Evolutionary conservation across 1,140 invertebrate species (phyloP).

Genomic region (Micrasema longulum): DNA sequence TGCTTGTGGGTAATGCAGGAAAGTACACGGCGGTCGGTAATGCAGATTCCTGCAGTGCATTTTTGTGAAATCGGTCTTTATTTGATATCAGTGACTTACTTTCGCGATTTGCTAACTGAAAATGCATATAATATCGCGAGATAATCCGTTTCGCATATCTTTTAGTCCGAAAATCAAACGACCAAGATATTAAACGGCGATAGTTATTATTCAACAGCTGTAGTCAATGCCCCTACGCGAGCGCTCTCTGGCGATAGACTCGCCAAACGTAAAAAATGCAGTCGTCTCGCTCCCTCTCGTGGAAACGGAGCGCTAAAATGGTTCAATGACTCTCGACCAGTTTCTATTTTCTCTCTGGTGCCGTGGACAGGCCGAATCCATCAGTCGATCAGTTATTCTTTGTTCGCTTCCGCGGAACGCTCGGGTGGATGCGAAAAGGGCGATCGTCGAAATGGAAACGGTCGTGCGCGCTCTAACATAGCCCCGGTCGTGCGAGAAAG

Average conservation of each 20-base stretch:
- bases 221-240: slow-evolving; percentile 24
- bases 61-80: too few relatives aligned
- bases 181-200: too few relatives aligned
- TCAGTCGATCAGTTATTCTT: slow-evolving; percentile 58
- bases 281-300: slow-evolving; percentile 62
- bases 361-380: slow-evolving; percentile 52
- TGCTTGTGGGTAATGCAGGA: not conserved
- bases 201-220: slow-evolving; percentile 45
- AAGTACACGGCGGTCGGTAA: not conserved
- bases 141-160: too few relatives aligned
- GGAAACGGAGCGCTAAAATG: slow-evolving; percentile 59
- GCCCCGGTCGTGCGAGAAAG: slow-evolving; percentile 57
- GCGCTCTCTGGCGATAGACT: slow-evolving; percentile 58
- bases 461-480: slow-evolving; percentile 26
- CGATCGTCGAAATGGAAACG: slow-evolving; percentile 31
- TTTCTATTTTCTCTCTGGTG: slow-evolving; percentile 69
- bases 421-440: slow-evolving; percentile 48
- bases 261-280: slow-evolving; percentile 23
- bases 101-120: too few relatives aligned
- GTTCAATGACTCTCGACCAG: slow-evolving; percentile 68
- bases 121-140: too few relatives aligned
- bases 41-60: slow-evolving; percentile 1
- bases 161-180: too few relatives aligned
- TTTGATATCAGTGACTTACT: too few relatives aligned
- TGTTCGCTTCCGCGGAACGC: slow-evolving; percentile 67